Conservation (phyloP, 2,888 invertebrate species). For the Macaria notata region DNA sequence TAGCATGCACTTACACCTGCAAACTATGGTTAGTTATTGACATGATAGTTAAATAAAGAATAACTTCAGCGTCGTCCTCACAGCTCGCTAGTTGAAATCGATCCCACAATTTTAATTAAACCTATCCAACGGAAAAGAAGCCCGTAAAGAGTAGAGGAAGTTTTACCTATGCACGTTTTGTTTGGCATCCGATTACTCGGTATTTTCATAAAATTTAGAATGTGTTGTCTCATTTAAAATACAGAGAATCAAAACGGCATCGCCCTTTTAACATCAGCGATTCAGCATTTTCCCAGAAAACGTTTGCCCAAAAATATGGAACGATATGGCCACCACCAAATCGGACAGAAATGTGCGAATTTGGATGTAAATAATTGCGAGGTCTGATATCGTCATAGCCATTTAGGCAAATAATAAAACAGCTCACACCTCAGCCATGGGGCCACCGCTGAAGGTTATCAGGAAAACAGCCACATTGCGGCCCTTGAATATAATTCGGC, state of each 20-base stretch:
- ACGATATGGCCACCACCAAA: too few species aligned
- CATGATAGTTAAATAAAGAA: too few species aligned
- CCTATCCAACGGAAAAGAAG: constrained; percentile 48
- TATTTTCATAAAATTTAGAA: constrained; percentile 6
- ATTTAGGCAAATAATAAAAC: constrained; percentile 30
- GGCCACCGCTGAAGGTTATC: constrained; percentile 54
- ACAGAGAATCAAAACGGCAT: neutral
- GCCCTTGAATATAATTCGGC: constrained; percentile 56
- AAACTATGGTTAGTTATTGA: too few species aligned
- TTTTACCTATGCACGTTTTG: constrained; percentile 38
- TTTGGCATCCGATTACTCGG: constrained; percentile 44
- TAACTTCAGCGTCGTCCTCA: too few species aligned
- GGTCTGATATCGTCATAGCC: constrained; percentile 19
- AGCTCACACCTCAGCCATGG: constrained; percentile 39
- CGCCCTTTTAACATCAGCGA: neutral
- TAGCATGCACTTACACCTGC: too few species aligned
- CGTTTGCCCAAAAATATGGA: too few species aligned
- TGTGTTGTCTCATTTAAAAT: neutral
- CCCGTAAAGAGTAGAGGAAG: constrained; percentile 45
- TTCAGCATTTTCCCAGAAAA: constrained; percentile 7
- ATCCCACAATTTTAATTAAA: constrained; percentile 22
- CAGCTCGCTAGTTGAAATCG: too few species aligned
- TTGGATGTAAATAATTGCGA: constrained; percentile 15
- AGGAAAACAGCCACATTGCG: constrained; percentile 43
- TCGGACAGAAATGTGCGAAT: constrained; percentile 2